Conservation (phyloP, 2,888 invertebrate genomes). For the Zhuqinia jingwanae region DNA sequence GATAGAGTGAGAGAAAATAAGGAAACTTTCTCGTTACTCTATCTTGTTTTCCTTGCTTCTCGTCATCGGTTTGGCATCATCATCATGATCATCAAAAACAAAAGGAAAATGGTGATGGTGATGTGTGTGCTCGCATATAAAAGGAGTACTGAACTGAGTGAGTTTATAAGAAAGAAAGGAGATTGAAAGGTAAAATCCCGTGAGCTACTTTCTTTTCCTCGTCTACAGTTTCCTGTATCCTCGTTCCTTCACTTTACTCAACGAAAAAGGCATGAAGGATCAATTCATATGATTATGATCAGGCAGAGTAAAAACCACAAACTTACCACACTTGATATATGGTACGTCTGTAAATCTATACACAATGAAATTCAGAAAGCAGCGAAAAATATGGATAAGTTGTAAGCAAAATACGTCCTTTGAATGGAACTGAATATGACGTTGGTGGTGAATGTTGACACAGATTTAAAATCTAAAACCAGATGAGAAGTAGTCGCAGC, state of each 20-base stretch:
- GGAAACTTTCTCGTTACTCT: constrained; percentile 26
- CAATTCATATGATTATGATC: too few relatives aligned
- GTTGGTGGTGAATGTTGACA: constrained; percentile 43
- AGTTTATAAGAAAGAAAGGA: not conserved
- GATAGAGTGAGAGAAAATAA: too few relatives aligned
- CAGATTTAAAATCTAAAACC: constrained; percentile 46
- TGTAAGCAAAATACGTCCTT: not conserved
- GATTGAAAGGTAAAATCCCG: constrained; percentile 61
- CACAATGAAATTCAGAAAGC: not conserved
- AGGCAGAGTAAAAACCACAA: constrained; percentile 32
- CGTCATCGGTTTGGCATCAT: constrained; percentile 6
- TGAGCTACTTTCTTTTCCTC: constrained; percentile 32
- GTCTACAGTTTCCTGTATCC: not conserved
- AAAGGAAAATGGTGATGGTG: constrained; percentile 1
- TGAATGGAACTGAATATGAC: not conserved
- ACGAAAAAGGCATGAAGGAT: not conserved
- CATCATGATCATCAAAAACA: not conserved
- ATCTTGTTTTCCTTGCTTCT: constrained; percentile 21
- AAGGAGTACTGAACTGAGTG: not conserved
- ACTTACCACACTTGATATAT: not conserved
- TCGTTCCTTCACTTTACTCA: not conserved
- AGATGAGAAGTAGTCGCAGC: constrained; percentile 1
- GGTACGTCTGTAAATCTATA: not conserved
- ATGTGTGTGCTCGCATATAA: not conserved
- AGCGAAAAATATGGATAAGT: not conserved